phyloP scores from a whole-genome alignment of 2,113 vertebrate species.

The Cyrtonyx montezumae region DNA sequence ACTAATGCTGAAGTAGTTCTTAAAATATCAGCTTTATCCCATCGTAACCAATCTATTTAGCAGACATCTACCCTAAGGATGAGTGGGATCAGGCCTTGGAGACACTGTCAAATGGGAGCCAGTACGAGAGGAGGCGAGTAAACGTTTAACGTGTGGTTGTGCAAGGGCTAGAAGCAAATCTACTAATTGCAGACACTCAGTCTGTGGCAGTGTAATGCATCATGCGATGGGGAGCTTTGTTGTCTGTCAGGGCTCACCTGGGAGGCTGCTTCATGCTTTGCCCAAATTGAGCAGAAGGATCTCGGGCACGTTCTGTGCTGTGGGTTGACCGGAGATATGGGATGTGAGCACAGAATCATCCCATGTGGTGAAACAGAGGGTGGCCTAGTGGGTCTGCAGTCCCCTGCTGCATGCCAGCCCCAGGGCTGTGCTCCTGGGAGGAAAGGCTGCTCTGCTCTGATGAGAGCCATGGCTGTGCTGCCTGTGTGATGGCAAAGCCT shows the following conservation, averaged over 20 bases:
- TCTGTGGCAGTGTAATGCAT: not conserved
- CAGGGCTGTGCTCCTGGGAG: rapidly evolving
- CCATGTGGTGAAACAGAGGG: rapidly evolving
- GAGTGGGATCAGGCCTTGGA: not conserved
- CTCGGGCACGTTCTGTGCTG: rapidly evolving
- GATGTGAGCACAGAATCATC: too few relatives aligned
- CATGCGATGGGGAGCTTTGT: not conserved
- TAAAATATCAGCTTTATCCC: too few relatives aligned
- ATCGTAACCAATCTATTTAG: too few relatives aligned
- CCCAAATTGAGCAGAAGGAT: not conserved
- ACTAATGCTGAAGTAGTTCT: not conserved
- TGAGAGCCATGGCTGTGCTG: rapidly evolving
- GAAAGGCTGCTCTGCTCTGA: not conserved
- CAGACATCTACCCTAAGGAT: too few relatives aligned
- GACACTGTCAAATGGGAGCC: not conserved
- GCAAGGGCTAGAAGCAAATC: not conserved
- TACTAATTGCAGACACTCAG: not conserved
- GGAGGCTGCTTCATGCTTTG: rapidly evolving
- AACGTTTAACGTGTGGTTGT: rapidly evolving
- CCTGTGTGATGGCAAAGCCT: not conserved
- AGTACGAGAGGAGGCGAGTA: not conserved
- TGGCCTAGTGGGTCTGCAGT: not conserved
- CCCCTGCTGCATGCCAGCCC: not conserved
- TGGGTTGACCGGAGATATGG: rapidly evolving
- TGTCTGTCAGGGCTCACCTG: rapidly evolving